Conservation (phyloP, 1,140 invertebrate genomes). For the Drosophila willistoni region DNA sequence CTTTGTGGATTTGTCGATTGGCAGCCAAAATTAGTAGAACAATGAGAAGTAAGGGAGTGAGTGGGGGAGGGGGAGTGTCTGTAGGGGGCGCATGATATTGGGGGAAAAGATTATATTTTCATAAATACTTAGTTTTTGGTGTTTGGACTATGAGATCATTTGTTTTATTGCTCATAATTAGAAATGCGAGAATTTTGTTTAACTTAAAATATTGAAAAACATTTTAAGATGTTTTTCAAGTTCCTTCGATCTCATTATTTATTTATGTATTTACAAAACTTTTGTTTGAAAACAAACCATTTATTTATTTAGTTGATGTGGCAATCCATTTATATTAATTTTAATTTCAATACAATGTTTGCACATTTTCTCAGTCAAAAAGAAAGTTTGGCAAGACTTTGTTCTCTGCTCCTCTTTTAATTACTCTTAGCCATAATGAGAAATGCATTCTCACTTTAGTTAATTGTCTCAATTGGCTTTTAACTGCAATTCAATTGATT, state of each 20-base stretch:
- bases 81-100: background rate
- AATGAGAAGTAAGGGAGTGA: constrained; percentile 3
- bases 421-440: too few species aligned
- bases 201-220: constrained; percentile 8
- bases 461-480: constrained; percentile 35
- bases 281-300: background rate
- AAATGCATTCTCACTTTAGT: constrained; percentile 32
- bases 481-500: constrained; percentile 69
- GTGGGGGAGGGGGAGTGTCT: too few species aligned
- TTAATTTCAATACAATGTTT: too few species aligned
- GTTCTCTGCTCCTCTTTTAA: too few species aligned
- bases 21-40: constrained; percentile 54
- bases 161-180: constrained; percentile 15
- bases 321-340: background rate
- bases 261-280: background rate
- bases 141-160: constrained; percentile 9
- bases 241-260: background rate
- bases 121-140: background rate
- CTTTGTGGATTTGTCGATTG: constrained; percentile 53
- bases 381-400: too few species aligned
- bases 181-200: constrained; percentile 7
- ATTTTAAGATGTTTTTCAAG: constrained; percentile 6
- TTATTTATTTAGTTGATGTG: background rate
- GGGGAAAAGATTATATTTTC: background rate
- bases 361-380: too few species aligned